Evolutionary conservation across 2,797 vertebrate genomes (phyloP), one percentile per base, ranked within the genome.

Genomic region (Pitangus sulphuratus): DNA sequence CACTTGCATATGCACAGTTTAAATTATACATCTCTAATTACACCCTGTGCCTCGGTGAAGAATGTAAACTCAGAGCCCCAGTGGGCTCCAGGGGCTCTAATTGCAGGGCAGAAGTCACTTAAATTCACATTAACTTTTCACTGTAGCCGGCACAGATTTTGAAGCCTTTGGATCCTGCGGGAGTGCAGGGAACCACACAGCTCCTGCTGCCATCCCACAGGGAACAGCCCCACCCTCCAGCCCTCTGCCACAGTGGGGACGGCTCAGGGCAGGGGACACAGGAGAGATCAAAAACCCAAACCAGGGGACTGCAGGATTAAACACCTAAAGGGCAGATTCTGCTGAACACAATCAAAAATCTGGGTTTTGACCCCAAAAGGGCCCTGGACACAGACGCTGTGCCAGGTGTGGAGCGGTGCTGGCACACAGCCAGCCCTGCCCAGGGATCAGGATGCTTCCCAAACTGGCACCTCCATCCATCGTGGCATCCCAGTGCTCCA

Each of bases 11-110:
- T 91, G 94, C 90, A 89, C 56, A 90, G 87, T 80, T 94, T 90
- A 95, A 90, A 86, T 95, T 93, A 97, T 95, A 95, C 95, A 94
- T 88, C 90, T 96, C 88, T 93, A 97, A 96, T 97, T 96, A 96
- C 91, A 94, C 94, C 71, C 92, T 84, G 85, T 87, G 90, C 93
- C 93, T 93, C 69, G 24, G 88, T 44, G 57, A 95, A 90, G 93
- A 96, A 94, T 93, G 96, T 95, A 96, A 97, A 96, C 95, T 87
- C 94, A 92, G 94, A 95, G 95, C 93, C 89, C 95, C 95, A 87
- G 5, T 85, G 93, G 95, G 90, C 51, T 92, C 47, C 28, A 53
- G 89, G 50, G 94, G 92, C 89, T 96, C 80, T 96, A 96, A 96
- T 93, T 96, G 95, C 93, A 95, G 93, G 95, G 95, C 96, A 97